These are phyloP conservation scores for Ianthella basta DNA, from an alignment of 37 sponge, comb jelly and placozoan genomes.

Conservation along the genomic window DNA sequence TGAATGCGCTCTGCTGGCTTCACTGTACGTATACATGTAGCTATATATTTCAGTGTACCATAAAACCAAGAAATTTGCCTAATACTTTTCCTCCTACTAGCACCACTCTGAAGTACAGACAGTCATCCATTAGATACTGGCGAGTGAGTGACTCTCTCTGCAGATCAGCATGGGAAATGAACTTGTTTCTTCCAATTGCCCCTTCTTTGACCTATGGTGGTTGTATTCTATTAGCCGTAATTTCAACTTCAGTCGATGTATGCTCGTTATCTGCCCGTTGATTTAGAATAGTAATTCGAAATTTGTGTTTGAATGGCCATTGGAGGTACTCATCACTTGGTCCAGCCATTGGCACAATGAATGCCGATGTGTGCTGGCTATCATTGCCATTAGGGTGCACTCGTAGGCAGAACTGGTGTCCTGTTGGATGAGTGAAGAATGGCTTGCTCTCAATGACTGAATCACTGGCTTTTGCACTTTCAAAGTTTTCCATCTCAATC, in stretches of 20 bases:
- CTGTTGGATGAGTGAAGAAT: conserved; percentile 2
- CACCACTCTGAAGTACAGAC: conserved; percentile 6
- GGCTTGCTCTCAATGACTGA: not conserved
- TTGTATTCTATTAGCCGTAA: not conserved
- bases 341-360: not conserved
- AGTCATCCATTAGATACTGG: conserved; percentile 19
- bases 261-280: not conserved
- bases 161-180: conserved; percentile 17
- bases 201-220: not conserved
- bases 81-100: too few relatives aligned
- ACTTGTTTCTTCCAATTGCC: not conserved
- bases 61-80: too few relatives aligned
- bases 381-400: not conserved
- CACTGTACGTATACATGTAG: too few relatives aligned
- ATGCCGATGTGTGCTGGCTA: not conserved
- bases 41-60: too few relatives aligned
- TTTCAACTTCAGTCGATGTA: not conserved
- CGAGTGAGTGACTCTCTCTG: not conserved
- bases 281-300: not conserved
- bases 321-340: conserved; percentile 8
- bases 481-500: not conserved
- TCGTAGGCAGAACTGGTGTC: not conserved
- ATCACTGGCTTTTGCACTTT: not conserved
- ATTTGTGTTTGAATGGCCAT: not conserved
- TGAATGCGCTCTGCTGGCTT: too few relatives aligned